phyloP scores from a whole-genome alignment of 1,140 invertebrate genomes.

The Melanaphis sacchari region DNA sequence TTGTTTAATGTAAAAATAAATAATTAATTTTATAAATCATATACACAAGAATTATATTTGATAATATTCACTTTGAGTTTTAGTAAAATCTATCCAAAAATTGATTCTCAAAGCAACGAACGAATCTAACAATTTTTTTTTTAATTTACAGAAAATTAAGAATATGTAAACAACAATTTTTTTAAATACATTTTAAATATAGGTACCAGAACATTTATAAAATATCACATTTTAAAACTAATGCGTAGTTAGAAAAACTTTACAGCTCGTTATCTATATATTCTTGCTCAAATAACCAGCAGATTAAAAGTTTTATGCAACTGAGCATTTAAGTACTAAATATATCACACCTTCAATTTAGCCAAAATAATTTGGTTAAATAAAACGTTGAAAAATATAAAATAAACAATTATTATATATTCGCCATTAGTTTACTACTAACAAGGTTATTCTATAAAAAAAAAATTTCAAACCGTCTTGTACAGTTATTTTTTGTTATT shows the following conservation, averaged over 20 bases:
- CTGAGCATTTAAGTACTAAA: too few relatives aligned
- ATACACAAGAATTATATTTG: background rate
- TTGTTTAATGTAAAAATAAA: background rate
- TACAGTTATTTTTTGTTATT: background rate
- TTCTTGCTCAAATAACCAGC: too few relatives aligned
- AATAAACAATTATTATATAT: background rate
- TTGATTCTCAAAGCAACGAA: background rate
- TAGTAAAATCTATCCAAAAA: background rate
- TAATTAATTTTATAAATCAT: background rate
- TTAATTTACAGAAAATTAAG: background rate
- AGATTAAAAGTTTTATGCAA: too few relatives aligned
- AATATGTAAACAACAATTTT: background rate
- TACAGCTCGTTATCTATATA: too few relatives aligned
- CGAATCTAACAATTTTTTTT: background rate
- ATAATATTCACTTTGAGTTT: background rate
- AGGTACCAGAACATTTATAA: background rate
- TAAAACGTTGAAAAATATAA: too few relatives aligned
- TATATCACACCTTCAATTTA: too few relatives aligned
- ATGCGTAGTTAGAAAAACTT: too few relatives aligned
- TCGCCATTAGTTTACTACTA: too few relatives aligned
- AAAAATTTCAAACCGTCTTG: too few relatives aligned
- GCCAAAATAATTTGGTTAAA: too few relatives aligned
- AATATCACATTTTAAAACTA: background rate
- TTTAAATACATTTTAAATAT: background rate
- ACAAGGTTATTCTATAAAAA: too few relatives aligned